phyloP scores from a whole-genome alignment of 2,797 vertebrate genomes.

The Ptychobarbus kaznakovi region DNA sequence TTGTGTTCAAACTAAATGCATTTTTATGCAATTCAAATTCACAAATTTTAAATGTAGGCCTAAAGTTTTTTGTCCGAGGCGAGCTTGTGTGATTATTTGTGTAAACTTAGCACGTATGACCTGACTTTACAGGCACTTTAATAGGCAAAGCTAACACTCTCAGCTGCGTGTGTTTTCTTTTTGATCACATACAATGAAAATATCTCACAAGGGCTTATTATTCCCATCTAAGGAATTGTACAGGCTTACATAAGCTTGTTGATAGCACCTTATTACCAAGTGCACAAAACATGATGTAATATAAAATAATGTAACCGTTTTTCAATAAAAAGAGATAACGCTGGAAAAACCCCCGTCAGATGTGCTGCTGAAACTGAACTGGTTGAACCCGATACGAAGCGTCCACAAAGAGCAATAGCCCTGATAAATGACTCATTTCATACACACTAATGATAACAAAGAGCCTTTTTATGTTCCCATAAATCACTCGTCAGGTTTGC shows the following conservation, averaged over 20 bases:
- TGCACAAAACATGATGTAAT: slow-evolving; percentile 1
- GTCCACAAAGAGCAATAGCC: neutral
- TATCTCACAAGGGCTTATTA: slow-evolving; percentile 16
- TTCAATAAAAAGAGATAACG: slow-evolving; percentile 16
- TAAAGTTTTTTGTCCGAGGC: neutral
- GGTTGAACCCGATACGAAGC: slow-evolving; percentile 15
- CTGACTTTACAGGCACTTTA: neutral
- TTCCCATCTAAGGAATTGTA: slow-evolving; percentile 42
- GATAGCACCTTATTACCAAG: slow-evolving; percentile 28
- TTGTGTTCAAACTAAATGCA: neutral
- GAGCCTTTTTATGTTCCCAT: slow-evolving; percentile 36
- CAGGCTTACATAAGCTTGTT: slow-evolving; percentile 24
- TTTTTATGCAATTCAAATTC: neutral
- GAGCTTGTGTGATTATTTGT: neutral
- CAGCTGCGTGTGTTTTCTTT: slow-evolving; percentile 21
- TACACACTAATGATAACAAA: slow-evolving; percentile 35
- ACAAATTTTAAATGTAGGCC: neutral
- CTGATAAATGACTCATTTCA: slow-evolving; percentile 10
- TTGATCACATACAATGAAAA: slow-evolving; percentile 14
- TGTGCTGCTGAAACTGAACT: slow-evolving; percentile 18
- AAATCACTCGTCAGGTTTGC: slow-evolving; percentile 51
- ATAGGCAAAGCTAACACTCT: neutral
- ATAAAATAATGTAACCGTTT: slow-evolving; percentile 15
- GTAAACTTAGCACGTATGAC: neutral
- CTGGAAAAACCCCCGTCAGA: neutral